These are phyloP conservation scores for Halyomorpha halys DNA, from an alignment of 1,140 invertebrate species.

Conservation along the genomic window DNA sequence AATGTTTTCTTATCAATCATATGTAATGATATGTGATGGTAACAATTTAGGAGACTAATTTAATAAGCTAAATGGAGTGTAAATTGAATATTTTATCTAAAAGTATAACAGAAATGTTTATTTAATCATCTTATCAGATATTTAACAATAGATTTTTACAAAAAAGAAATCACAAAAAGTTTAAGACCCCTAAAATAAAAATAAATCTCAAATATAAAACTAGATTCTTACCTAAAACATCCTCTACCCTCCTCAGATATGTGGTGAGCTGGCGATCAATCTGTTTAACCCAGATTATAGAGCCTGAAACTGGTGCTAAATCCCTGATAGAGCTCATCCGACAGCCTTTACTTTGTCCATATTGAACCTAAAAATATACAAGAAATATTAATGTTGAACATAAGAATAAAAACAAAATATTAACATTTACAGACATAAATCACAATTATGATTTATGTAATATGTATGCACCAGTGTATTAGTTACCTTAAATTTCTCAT, in stretches of 20 bases:
- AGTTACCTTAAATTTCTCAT: constrained; percentile 93
- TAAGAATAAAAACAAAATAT: not conserved
- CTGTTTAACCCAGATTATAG: constrained; percentile 97
- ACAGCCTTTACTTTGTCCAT: constrained; percentile 67
- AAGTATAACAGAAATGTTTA: not conserved
- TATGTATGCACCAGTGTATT: not conserved
- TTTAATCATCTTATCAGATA: not conserved
- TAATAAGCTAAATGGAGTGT: too few species aligned
- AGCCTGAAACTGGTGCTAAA: constrained; percentile 90
- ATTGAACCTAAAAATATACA: constrained; percentile 33
- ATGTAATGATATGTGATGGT: too few species aligned
- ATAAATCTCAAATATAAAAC: not conserved
- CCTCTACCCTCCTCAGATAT: constrained; percentile 91
- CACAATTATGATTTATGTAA: too few species aligned
- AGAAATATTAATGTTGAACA: not conserved
- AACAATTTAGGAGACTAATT: too few species aligned
- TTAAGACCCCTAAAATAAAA: not conserved
- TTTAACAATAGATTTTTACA: constrained; percentile 1
- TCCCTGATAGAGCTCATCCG: constrained; percentile 84
- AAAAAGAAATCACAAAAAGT: too few species aligned
- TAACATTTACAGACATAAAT: not conserved
- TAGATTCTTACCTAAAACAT: constrained; percentile 69
- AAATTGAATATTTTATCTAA: too few species aligned
- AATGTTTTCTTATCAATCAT: too few species aligned
- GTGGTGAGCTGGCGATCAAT: constrained; percentile 97